These are phyloP conservation scores for Chironomus tepperi DNA, from an alignment of 1,140 invertebrate species.

Conservation along the genomic window DNA sequence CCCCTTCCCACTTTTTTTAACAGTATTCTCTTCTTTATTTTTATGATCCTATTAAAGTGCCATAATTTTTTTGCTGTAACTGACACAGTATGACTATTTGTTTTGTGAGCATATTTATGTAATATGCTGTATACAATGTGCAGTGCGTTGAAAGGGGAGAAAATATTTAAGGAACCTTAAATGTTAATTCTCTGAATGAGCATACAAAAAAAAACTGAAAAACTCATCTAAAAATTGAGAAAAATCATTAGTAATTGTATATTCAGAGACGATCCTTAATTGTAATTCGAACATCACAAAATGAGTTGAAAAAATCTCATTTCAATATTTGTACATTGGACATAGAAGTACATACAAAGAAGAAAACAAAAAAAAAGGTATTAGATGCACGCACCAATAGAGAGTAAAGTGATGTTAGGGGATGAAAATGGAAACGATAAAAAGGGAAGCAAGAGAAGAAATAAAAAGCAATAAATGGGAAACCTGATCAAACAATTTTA, in stretches of 20 bases:
- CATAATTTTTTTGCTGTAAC: background rate
- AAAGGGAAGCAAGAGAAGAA: background rate
- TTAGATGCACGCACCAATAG: background rate
- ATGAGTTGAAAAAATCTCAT: background rate
- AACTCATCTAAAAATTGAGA: background rate
- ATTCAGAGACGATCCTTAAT: background rate
- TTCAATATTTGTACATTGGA: no score
- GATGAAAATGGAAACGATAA: background rate
- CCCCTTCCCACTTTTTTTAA: background rate
- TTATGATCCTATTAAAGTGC: slow-evolving; percentile 13
- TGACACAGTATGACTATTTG: background rate
- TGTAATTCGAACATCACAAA: background rate
- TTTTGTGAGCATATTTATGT: background rate
- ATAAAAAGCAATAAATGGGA: background rate
- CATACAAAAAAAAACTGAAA: background rate
- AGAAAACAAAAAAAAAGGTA: background rate
- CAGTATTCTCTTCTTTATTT: background rate
- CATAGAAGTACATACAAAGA: no score
- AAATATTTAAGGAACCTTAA: background rate
- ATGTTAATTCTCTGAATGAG: no score
- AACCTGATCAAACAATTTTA: slow-evolving; percentile 9
- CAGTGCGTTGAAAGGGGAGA: background rate
- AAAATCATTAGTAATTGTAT: background rate
- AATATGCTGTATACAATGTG: background rate
- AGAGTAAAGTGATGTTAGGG: slow-evolving; percentile 3